Percentiles rank a stretch among this genome's conserved stretches.
phyloP scores from a whole-genome alignment of 2,888 invertebrate species.

The Trisateles emortualis region DNA sequence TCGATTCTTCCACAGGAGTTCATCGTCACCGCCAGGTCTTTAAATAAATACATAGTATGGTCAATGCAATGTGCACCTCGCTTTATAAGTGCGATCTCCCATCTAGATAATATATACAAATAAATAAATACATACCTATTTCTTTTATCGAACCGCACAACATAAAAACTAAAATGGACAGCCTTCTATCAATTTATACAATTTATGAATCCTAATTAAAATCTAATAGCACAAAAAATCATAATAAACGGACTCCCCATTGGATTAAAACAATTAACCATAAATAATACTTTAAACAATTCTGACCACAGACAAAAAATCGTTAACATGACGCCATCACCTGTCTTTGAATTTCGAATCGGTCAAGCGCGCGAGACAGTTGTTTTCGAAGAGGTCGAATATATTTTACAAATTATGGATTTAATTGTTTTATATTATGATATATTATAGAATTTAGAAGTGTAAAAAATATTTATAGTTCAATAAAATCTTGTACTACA shows the following conservation, averaged over 20 bases:
- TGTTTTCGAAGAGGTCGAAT: constrained; percentile 7
- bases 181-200: constrained; percentile 21
- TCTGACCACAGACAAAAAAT: constrained; percentile 43
- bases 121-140: constrained; percentile 6
- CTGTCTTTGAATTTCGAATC: constrained; percentile 37
- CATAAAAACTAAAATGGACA: constrained; percentile 17
- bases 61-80: constrained; percentile 1
- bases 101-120: constrained; percentile 11
- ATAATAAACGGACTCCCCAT: constrained; percentile 35
- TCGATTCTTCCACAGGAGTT: too few relatives aligned
- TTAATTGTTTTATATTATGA: constrained; percentile 11
- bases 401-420: constrained; percentile 8
- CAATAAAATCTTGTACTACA: background rate
- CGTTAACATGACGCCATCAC: constrained; percentile 44
- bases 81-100: constrained; percentile 1
- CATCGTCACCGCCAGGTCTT: too few relatives aligned
- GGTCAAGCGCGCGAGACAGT: constrained; percentile 24
- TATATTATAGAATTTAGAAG: constrained; percentile 7
- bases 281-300: constrained; percentile 46
- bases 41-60: background rate
- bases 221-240: constrained; percentile 43
- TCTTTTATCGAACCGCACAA: background rate
- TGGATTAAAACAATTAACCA: constrained; percentile 49
- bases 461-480: constrained; percentile 14
- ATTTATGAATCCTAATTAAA: constrained; percentile 44